Evolutionary conservation across 1,140 invertebrate genomes (phyloP), one percentile per base, ranked within the genome.

Genomic region (Diorhabda sublineata): DNA sequence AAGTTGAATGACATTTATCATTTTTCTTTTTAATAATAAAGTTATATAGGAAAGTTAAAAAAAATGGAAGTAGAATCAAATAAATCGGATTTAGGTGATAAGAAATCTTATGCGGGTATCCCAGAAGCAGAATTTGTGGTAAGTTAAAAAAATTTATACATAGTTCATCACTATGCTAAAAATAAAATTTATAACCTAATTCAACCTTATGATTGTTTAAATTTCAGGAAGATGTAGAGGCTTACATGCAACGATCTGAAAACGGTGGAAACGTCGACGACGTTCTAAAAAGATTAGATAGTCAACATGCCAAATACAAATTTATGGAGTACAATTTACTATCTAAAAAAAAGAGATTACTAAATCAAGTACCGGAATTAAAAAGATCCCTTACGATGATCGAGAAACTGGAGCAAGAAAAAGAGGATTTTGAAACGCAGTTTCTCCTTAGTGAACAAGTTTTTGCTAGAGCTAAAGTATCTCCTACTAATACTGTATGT

Each of bases 401-500:
- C 61, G 90, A 94, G 78, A 91, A 96, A 78, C 83, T 99, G 68
- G 90, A 92, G 78, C 83, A 85, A 44, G 91, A 94, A 80, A 91
- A 93, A 76, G 89, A 92, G 70, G 87, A 92, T 72, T 85, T 95
- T 70, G 91, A 96, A 80, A 96, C 95, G 2, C 90, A 96, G 72
- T 98, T 98, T 85, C 83, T 98, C 73, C 83, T 99, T 4, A 97
- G 96, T 68, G 96, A 98, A 81, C 95, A 98, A 85, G 91, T 98
- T 26, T 98, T 94, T 84, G 89, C 95, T 4, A 96, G 96, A 79
- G 91, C 90, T 45, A 85, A 94, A 78, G 87, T 95, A 72, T 91
- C 95, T 75, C 95, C 96, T 5, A 97, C 95, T 41, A 89, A 98
- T 74, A 96, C 89, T 81, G 96, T 99, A 9, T 97, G 92, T 78